These are phyloP conservation scores for Agrilus cyanescens DNA, from an alignment of 2,888 invertebrate species.

Conservation along the genomic window DNA sequence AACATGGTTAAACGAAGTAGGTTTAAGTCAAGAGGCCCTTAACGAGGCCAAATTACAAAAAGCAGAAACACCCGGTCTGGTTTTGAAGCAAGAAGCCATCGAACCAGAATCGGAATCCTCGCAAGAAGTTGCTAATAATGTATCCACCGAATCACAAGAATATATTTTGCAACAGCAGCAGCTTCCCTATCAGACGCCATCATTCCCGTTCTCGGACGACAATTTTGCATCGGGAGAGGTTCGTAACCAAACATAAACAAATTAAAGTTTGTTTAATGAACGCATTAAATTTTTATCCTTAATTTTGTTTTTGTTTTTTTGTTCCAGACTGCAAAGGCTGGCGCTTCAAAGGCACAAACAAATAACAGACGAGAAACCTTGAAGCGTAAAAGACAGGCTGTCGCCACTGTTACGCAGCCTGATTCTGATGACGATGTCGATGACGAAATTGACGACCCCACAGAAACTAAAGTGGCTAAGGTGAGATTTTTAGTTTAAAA, in stretches of 20 bases:
- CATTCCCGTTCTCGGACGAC: conserved; percentile 8
- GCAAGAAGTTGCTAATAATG: conserved; percentile 7
- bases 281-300: not conserved
- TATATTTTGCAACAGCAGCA: conserved; percentile 23
- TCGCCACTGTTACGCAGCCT: conserved; percentile 18
- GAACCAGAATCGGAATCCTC: conserved; percentile 11
- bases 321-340: conserved; percentile 1
- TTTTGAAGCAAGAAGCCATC: conserved; percentile 20
- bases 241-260: not conserved
- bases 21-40: conserved; percentile 13
- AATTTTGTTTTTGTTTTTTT: conserved; percentile 1
- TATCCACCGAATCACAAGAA: conserved; percentile 15
- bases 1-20: conserved; percentile 28
- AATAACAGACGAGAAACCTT: conserved; percentile 12
- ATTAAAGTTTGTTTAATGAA: not conserved
- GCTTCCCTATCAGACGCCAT: conserved; percentile 17
- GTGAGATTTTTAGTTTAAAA: conserved; percentile 14
- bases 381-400: conserved; percentile 28
- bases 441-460: conserved; percentile 21
- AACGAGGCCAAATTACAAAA: conserved; percentile 11
- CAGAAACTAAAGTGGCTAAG: conserved; percentile 22
- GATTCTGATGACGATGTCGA: conserved; percentile 20
- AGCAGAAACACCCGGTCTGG: conserved; percentile 13
- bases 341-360: conserved; percentile 2
- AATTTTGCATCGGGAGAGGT: conserved; percentile 4